Evolutionary conservation across 2,113 vertebrate genomes (phyloP).

Genomic region (Chlorodrepanis virens): DNA sequence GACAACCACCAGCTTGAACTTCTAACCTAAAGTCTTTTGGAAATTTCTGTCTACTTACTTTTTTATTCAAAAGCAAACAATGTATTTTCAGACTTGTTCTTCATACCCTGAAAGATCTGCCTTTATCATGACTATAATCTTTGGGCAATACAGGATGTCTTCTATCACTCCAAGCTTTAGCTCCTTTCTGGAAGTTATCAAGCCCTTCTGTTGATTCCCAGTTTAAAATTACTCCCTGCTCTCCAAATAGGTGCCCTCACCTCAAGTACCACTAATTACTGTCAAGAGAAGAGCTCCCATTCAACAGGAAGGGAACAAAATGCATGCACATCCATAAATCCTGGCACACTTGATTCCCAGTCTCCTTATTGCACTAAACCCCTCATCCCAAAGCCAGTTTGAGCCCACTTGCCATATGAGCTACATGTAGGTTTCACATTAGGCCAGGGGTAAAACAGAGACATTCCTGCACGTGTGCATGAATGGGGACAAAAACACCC

Average conservation of each 20-base stretch:
- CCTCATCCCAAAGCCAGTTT: not conserved
- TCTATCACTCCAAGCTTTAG: not conserved
- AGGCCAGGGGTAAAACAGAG: not conserved
- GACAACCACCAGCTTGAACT: not conserved
- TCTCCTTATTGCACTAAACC: fast-evolving
- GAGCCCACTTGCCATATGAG: not conserved
- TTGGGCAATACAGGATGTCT: not conserved
- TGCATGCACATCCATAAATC: not conserved
- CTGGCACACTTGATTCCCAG: not conserved
- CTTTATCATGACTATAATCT: not conserved
- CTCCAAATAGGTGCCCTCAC: not conserved
- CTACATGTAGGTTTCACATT: not conserved
- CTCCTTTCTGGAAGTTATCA: not conserved
- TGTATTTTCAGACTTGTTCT: not conserved
- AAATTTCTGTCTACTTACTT: not conserved
- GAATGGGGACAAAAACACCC: fast-evolving
- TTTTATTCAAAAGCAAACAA: not conserved
- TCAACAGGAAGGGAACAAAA: not conserved
- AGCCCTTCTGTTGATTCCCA: not conserved
- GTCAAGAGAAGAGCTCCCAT: not conserved
- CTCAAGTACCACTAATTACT: not conserved
- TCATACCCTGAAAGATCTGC: not conserved
- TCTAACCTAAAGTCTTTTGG: not conserved
- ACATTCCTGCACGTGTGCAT: not conserved
- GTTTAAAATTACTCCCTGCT: not conserved